Evolutionary conservation across 2,113 vertebrate genomes (phyloP).

Genomic region (Zingel zingel): DNA sequence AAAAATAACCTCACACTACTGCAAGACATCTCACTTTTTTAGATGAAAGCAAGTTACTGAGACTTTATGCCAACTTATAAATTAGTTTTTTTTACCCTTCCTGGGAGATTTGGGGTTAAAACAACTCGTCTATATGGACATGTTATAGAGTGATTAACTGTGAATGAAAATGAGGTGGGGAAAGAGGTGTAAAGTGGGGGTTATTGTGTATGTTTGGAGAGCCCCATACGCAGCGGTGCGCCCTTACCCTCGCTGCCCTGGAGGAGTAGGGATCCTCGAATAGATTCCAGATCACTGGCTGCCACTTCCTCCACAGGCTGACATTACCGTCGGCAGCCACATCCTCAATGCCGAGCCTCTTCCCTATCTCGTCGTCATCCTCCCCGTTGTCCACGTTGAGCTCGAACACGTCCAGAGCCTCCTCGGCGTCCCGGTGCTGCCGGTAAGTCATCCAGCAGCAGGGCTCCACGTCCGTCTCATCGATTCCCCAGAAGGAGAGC

Average conservation of each 20-base stretch:
- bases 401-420: constrained; percentile 96
- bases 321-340: constrained; percentile 82
- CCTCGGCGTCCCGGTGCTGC: constrained; percentile 96
- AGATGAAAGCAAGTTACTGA: background rate
- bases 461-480: constrained; percentile 97
- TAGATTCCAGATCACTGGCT: constrained; percentile 94
- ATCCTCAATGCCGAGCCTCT: constrained; percentile 87
- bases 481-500: constrained; percentile 96
- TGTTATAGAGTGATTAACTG: background rate
- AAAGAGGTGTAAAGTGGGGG: background rate
- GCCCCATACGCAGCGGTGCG: constrained; percentile 50
- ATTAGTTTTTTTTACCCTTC: background rate
- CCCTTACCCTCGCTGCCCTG: constrained; percentile 94
- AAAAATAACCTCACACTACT: background rate
- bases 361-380: constrained; percentile 85
- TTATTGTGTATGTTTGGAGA: constrained; percentile 14
- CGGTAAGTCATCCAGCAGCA: constrained; percentile 98
- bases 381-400: constrained; percentile 88
- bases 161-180: background rate
- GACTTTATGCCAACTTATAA: constrained; percentile 11
- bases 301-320: constrained; percentile 91
- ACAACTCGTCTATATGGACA: too few relatives aligned
- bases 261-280: constrained; percentile 98
- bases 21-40: background rate
- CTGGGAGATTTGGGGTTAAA: background rate